A percentile compares a stretch with the other conserved stretches of the same genome.
These are phyloP conservation scores for Virgularia gustaviana DNA, from an alignment of 92 coral and sea anemone species.

Conservation along the genomic window DNA sequence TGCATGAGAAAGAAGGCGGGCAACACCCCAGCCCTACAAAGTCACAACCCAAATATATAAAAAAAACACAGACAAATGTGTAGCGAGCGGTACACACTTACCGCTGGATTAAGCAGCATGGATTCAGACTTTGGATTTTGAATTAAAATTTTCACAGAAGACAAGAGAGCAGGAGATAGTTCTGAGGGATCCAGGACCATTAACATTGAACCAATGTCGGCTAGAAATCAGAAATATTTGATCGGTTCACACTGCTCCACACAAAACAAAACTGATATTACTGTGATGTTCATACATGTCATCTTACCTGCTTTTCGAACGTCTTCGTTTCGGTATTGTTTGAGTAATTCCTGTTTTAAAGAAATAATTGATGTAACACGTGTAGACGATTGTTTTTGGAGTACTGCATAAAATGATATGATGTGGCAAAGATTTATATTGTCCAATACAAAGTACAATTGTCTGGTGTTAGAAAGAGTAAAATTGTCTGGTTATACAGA, in stretches of 20 bases:
- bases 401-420: no score
- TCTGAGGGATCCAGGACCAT: constrained; percentile 20
- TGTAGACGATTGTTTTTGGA: no score
- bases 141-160: constrained; percentile 7
- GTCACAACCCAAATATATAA: not conserved
- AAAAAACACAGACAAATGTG: not conserved
- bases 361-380: not conserved
- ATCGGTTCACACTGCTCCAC: not conserved
- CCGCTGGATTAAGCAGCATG: constrained; percentile 26
- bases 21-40: constrained; percentile 87
- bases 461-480: no score
- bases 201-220: constrained; percentile 59
- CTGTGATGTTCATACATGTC: not conserved
- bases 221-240: constrained; percentile 37
- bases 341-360: constrained; percentile 63
- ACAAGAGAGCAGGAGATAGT: constrained; percentile 9
- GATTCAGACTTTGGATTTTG: constrained; percentile 17
- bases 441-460: no score
- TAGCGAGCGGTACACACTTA: no score
- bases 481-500: not conserved
- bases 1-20: constrained; percentile 83
- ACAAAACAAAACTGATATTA: no score
- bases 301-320: constrained; percentile 79
- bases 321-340: constrained; percentile 71
- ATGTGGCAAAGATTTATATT: no score